These are phyloP conservation scores for Nixonia krombeini DNA, from an alignment of 1,140 invertebrate genomes.

Conservation along the genomic window DNA sequence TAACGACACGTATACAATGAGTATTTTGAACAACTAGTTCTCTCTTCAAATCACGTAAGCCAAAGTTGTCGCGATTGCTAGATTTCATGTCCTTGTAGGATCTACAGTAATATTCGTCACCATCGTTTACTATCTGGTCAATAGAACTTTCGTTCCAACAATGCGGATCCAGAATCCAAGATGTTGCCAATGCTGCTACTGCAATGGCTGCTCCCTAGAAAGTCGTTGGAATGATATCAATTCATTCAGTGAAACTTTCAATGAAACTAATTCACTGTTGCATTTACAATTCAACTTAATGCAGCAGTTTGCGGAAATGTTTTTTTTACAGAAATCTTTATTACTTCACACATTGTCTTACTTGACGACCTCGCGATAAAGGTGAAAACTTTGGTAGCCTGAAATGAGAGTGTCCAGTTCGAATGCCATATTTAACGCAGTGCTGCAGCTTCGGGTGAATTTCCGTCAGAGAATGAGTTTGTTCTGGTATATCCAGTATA, in stretches of 20 bases:
- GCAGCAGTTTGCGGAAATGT: too few species aligned
- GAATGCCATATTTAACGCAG: constrained; percentile 53
- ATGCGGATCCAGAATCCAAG: constrained; percentile 50
- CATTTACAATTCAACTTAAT: too few species aligned
- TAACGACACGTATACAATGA: constrained; percentile 46
- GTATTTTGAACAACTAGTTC: constrained; percentile 49
- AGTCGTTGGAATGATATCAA: neutral
- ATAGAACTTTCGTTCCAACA: constrained; percentile 61
- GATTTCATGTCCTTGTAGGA: constrained; percentile 56
- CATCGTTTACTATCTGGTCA: constrained; percentile 64
- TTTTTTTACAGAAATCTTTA: too few species aligned
- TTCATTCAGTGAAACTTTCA: too few species aligned
- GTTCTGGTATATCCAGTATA: constrained; percentile 50
- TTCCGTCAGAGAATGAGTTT: constrained; percentile 58
- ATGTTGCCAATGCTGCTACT: constrained; percentile 62
- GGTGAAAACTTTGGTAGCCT: constrained; percentile 59
- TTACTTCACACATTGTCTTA: constrained; percentile 24
- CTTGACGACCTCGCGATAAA: constrained; percentile 62
- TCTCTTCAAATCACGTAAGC: constrained; percentile 50
- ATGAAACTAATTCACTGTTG: too few species aligned
- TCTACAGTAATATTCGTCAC: constrained; percentile 59
- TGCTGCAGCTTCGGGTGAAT: constrained; percentile 53
- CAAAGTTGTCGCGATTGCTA: constrained; percentile 45
- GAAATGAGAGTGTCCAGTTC: constrained; percentile 56
- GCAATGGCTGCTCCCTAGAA: constrained; percentile 58